phyloP scores from a whole-genome alignment of 2,888 invertebrate genomes.

The Patella pellucida region DNA sequence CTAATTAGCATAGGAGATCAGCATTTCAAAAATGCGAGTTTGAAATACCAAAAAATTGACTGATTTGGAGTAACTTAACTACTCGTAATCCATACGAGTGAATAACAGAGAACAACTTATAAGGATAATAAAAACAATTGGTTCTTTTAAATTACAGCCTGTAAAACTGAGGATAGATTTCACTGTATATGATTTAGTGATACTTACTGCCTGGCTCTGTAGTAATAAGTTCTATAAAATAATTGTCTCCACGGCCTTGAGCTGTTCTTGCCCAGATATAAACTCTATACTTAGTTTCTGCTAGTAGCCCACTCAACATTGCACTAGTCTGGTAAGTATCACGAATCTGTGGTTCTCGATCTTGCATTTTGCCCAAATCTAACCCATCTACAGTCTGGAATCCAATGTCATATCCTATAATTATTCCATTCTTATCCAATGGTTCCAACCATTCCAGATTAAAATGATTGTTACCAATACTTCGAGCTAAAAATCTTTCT shows the following conservation, averaged over 20 bases:
- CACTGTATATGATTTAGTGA: neutral
- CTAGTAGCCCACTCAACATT: constrained; percentile 87
- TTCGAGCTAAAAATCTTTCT: constrained; percentile 43
- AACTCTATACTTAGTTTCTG: constrained; percentile 87
- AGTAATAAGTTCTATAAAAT: constrained; percentile 66
- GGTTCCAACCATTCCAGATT: constrained; percentile 91
- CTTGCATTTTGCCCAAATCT: constrained; percentile 75
- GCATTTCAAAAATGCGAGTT: too few species aligned
- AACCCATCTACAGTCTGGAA: constrained; percentile 81
- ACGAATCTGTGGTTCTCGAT: constrained; percentile 81
- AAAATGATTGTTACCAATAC: constrained; percentile 68
- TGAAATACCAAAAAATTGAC: too few species aligned
- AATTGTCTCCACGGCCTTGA: constrained; percentile 86
- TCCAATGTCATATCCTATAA: constrained; percentile 93
- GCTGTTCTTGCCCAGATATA: constrained; percentile 87
- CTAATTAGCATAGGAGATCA: too few species aligned
- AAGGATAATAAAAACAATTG: too few species aligned
- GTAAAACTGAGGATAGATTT: too few species aligned
- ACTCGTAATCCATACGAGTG: too few species aligned
- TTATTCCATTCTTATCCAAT: constrained; percentile 89
- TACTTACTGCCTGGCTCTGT: constrained; percentile 52
- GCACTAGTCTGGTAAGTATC: constrained; percentile 84
- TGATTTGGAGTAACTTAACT: too few species aligned
- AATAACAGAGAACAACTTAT: too few species aligned
- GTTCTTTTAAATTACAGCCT: too few species aligned